Evolutionary conservation across 2,888 invertebrate species (phyloP).

Genomic region (Drosophila borealis): DNA sequence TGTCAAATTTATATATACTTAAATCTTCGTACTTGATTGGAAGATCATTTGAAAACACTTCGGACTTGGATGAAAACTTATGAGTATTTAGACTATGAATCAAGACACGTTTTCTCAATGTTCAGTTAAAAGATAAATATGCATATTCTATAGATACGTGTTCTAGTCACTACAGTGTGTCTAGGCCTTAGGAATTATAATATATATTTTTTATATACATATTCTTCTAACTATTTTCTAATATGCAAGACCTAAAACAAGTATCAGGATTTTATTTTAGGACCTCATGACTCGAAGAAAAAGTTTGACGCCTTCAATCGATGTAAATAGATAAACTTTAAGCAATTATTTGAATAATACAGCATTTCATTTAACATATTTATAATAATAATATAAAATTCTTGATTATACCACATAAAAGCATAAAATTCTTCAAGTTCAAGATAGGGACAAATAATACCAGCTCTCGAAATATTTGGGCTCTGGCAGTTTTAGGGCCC

Average conservation of each 20-base stretch:
- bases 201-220: too few relatives aligned
- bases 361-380: not conserved
- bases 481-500: not conserved
- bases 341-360: not conserved
- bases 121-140: too few relatives aligned
- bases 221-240: too few relatives aligned
- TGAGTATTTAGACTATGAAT: not conserved
- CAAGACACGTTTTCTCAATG: not conserved
- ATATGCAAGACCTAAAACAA: too few relatives aligned
- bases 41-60: not conserved
- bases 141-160: too few relatives aligned
- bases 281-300: too few relatives aligned
- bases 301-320: not conserved
- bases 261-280: too few relatives aligned
- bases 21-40: not conserved
- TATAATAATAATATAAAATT: not conserved
- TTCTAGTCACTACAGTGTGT: too few relatives aligned
- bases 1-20: slow-evolving; percentile 14
- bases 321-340: not conserved
- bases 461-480: not conserved
- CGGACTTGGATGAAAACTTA: not conserved
- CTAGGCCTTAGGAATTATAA: too few relatives aligned
- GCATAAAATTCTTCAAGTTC: not conserved
- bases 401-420: not conserved
- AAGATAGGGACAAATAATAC: not conserved